A percentile compares a stretch with the other conserved stretches of the same genome.
phyloP scores from a whole-genome alignment of 2,888 invertebrate species.

The Ectemnius continuus region DNA sequence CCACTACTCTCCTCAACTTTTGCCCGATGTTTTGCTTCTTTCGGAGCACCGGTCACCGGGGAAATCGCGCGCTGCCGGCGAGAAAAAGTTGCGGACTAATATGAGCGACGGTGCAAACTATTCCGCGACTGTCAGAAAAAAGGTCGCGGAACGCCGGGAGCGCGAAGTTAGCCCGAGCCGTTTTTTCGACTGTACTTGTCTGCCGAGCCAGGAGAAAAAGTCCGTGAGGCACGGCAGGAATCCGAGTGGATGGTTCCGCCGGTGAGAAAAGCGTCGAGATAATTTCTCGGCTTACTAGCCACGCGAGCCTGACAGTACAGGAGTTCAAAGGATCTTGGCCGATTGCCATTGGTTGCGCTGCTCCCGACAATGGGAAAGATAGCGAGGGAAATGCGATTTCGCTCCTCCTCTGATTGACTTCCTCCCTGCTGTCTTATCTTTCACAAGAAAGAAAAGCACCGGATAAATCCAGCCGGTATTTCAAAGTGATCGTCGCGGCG shows the following conservation, averaged over 20 bases:
- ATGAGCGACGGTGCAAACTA: no score
- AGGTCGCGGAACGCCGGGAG: no score
- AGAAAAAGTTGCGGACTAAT: no score
- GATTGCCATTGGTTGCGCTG: neutral
- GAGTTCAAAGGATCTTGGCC: neutral
- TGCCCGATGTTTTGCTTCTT: no score
- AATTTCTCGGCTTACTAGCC: neutral
- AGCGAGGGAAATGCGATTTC: slow-evolving; percentile 2
- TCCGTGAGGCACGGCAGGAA: neutral
- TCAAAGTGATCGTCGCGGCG: neutral
- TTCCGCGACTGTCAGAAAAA: no score
- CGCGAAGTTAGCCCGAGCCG: no score
- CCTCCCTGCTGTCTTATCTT: neutral
- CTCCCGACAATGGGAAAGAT: slow-evolving; percentile 4
- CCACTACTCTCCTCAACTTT: no score
- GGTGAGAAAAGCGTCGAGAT: neutral
- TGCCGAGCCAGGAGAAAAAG: neutral
- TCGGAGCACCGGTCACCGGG: no score
- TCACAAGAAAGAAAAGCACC: neutral
- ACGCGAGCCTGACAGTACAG: no score
- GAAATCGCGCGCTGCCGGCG: no score
- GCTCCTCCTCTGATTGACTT: slow-evolving; percentile 4
- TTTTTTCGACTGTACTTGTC: no score
- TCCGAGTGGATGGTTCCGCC: neutral
- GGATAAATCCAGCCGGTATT: neutral